A percentile compares a stretch with the other conserved stretches of the same genome.
Conservation (phyloP, 2,888 invertebrate species). For the Agrilus biguttatus region DNA sequence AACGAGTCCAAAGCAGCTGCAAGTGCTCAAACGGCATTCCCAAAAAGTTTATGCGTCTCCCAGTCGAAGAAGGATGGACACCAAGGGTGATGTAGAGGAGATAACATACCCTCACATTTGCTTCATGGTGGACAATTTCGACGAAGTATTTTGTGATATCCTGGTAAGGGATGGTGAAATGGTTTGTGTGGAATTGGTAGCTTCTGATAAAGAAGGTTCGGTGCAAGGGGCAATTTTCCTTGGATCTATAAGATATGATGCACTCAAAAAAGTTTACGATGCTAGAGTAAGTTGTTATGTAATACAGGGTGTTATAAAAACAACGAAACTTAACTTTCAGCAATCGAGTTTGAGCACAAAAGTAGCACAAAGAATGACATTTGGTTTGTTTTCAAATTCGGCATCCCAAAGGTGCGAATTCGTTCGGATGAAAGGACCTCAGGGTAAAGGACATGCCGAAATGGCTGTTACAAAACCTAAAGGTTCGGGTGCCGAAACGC, state of each 20-base stretch:
- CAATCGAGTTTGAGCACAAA: constrained; percentile 89
- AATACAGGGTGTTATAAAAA: background rate
- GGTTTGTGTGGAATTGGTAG: constrained; percentile 96
- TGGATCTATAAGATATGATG: constrained; percentile 95
- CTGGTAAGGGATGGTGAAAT: constrained; percentile 95
- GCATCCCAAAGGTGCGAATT: constrained; percentile 84
- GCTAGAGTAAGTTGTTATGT: constrained; percentile 55
- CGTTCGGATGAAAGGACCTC: constrained; percentile 95
- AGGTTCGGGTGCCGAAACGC: constrained; percentile 88
- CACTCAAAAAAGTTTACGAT: constrained; percentile 92
- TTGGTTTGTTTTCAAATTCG: constrained; percentile 70
- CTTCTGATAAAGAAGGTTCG: constrained; percentile 71
- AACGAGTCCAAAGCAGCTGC: constrained; percentile 93
- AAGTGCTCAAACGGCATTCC: constrained; percentile 83
- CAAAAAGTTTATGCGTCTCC: constrained; percentile 95
- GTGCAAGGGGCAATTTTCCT: constrained; percentile 92
- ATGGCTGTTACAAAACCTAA: constrained; percentile 92
- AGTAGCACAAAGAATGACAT: constrained; percentile 91
- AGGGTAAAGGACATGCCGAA: constrained; percentile 92
- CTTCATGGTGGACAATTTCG: constrained; percentile 98
- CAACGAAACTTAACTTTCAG: constrained; percentile 23
- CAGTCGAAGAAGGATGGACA: constrained; percentile 91
- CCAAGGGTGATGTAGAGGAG: constrained; percentile 95
- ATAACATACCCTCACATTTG: constrained; percentile 98
- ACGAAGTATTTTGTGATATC: constrained; percentile 97